phyloP scores from a whole-genome alignment of 2,888 invertebrate species.

The Linnaemya vulpina region DNA sequence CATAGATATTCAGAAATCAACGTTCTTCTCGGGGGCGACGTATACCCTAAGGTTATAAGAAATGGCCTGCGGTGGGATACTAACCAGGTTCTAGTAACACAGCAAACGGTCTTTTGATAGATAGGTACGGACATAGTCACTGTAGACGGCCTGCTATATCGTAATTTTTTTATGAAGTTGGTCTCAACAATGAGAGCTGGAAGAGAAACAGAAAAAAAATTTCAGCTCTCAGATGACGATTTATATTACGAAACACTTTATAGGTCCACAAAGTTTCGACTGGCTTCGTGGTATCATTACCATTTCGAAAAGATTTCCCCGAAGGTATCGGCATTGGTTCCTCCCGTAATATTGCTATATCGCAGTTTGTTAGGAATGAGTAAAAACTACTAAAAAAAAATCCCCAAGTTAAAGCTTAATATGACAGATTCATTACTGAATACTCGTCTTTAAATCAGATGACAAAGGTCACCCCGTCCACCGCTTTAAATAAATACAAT shows the following conservation, averaged over 20 bases:
- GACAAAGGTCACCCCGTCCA: neutral
- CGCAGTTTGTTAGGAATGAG: constrained; percentile 29
- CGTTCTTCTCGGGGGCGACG: neutral
- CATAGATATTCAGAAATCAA: neutral
- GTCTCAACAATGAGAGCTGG: constrained; percentile 18
- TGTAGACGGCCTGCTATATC: neutral
- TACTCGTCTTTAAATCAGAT: constrained; percentile 13
- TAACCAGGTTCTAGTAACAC: neutral
- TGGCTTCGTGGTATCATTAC: constrained; percentile 1
- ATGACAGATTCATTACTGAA: constrained; percentile 21
- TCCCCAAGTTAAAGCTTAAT: constrained; percentile 6
- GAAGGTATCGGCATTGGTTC: neutral
- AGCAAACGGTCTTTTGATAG: constrained; percentile 18
- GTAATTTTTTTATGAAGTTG: constrained; percentile 1
- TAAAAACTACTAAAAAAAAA: neutral
- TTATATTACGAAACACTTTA: constrained; percentile 8
- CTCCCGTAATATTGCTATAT: constrained; percentile 14
- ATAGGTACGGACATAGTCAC: neutral
- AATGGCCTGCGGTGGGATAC: neutral
- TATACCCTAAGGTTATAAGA: constrained; percentile 18
- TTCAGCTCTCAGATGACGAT: constrained; percentile 7
- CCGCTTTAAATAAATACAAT: neutral
- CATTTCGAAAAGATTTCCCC: constrained; percentile 15
- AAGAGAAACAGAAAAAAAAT: constrained; percentile 1
- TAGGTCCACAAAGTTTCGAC: constrained; percentile 1